Percentiles rank a stretch among this genome's conserved stretches.
phyloP scores from a whole-genome alignment of 1,140 invertebrate genomes.

The Lanistes nyassanus region DNA sequence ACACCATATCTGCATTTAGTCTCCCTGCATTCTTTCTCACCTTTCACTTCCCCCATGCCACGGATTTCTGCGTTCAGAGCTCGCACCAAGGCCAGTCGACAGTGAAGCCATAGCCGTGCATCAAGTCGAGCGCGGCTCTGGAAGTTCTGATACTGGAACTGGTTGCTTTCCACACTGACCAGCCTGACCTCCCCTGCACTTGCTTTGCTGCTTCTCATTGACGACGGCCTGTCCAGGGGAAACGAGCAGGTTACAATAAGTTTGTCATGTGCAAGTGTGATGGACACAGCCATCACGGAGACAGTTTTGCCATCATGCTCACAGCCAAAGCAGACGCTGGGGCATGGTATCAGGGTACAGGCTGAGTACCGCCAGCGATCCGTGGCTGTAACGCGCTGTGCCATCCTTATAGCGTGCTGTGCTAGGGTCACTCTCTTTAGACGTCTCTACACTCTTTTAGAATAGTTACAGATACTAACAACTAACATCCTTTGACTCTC shows the following conservation, averaged over 20 bases:
- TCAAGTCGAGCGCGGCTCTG: conserved; percentile 61
- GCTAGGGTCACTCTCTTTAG: no score
- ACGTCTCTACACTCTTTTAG: no score
- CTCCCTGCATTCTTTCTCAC: conserved; percentile 32
- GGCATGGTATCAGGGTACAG: no score
- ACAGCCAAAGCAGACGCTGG: no score
- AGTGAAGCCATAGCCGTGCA: conserved; percentile 60
- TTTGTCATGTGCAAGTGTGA: no score
- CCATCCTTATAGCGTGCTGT: no score
- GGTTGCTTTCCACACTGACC: conserved; percentile 50
- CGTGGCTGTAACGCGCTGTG: no score
- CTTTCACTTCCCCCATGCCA: conserved; percentile 64
- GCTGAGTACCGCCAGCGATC: no score
- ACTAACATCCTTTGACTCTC: no score
- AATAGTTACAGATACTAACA: no score
- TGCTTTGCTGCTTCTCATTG: conserved; percentile 43
- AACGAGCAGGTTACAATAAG: background rate
- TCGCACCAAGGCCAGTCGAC: conserved; percentile 53
- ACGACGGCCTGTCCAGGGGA: conserved; percentile 49
- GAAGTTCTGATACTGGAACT: conserved; percentile 63
- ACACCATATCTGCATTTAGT: background rate
- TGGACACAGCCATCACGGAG: no score
- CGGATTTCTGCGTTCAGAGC: conserved; percentile 57
- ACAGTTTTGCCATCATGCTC: no score
- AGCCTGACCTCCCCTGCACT: conserved; percentile 40